phyloP scores from a whole-genome alignment of 2,888 invertebrate species.

The Campoplex nolae region DNA sequence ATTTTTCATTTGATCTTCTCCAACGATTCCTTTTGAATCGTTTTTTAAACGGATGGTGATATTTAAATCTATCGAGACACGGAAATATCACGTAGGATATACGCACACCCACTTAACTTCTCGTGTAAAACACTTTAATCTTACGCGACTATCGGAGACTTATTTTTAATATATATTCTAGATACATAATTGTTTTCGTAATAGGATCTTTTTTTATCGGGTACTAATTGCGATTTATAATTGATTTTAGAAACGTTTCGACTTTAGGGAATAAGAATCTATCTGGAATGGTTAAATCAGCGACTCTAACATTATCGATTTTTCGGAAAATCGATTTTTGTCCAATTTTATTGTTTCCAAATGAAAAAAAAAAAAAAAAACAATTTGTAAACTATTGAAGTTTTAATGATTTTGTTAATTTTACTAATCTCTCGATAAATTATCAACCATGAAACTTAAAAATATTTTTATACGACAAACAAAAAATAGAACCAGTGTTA shows the following conservation, averaged over 20 bases:
- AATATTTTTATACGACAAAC: conserved; percentile 60
- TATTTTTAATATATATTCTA: conserved; percentile 8
- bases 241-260: conserved; percentile 2
- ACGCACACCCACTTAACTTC: conserved; percentile 36
- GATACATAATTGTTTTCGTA: conserved; percentile 27
- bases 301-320: not conserved
- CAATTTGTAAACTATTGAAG: not conserved
- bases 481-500: conserved; percentile 54
- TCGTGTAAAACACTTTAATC: conserved; percentile 34
- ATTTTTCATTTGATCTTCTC: not conserved
- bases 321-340: not conserved
- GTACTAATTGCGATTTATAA: conserved; percentile 15
- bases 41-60: not conserved
- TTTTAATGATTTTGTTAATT: conserved; percentile 17
- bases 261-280: not conserved
- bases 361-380: conserved; percentile 22
- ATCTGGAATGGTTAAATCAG: conserved; percentile 12
- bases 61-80: not conserved
- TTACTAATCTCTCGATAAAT: conserved; percentile 11
- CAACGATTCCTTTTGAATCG: not conserved
- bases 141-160: conserved; percentile 33
- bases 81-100: conserved; percentile 9
- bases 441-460: conserved; percentile 9
- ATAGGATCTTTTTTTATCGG: conserved; percentile 27
- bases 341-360: not conserved